Percentiles rank a stretch among this genome's conserved stretches.
phyloP scores from a whole-genome alignment of 2,797 vertebrate genomes.

The Characodon lateralis region DNA sequence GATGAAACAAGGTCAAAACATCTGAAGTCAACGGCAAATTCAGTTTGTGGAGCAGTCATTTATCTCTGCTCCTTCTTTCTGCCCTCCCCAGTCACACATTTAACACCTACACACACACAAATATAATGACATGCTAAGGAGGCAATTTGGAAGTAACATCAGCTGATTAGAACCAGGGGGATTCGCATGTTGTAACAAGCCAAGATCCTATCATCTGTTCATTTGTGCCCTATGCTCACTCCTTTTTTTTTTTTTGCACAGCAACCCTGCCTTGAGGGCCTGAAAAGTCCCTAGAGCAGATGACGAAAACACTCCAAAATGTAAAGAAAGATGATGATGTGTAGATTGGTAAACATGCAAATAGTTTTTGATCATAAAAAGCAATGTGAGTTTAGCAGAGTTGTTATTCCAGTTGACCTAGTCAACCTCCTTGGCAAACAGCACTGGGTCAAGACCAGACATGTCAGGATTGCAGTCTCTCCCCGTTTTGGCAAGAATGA shows the following conservation, averaged over 20 bases:
- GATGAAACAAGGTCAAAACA: constrained; percentile 34
- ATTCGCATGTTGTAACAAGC: constrained; percentile 57
- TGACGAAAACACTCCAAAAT: constrained; percentile 29
- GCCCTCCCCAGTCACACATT: constrained; percentile 17
- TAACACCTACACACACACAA: constrained; percentile 23
- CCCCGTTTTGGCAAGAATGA: neutral
- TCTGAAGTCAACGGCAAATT: constrained; percentile 19
- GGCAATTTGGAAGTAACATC: constrained; percentile 60
- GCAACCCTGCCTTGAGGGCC: constrained; percentile 26
- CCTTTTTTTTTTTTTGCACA: constrained; percentile 14
- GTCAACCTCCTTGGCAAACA: constrained; percentile 14
- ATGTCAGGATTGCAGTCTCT: constrained; percentile 5
- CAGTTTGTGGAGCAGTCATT: constrained; percentile 30
- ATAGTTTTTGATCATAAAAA: constrained; percentile 11
- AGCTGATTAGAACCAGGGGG: constrained; percentile 62
- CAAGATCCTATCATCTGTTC: constrained; percentile 61
- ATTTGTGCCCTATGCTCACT: constrained; percentile 9
- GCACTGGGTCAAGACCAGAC: constrained; percentile 11
- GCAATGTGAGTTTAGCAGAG: constrained; percentile 8
- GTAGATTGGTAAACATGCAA: constrained; percentile 25
- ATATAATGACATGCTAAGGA: constrained; percentile 57
- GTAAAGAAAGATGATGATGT: constrained; percentile 39
- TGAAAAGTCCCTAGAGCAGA: constrained; percentile 35
- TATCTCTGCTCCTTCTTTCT: constrained; percentile 23
- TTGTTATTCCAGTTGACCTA: constrained; percentile 18